A percentile compares a stretch with the other conserved stretches of the same genome.
Evolutionary conservation across 2,888 invertebrate genomes (phyloP).

Genomic region (Meganola albula): DNA sequence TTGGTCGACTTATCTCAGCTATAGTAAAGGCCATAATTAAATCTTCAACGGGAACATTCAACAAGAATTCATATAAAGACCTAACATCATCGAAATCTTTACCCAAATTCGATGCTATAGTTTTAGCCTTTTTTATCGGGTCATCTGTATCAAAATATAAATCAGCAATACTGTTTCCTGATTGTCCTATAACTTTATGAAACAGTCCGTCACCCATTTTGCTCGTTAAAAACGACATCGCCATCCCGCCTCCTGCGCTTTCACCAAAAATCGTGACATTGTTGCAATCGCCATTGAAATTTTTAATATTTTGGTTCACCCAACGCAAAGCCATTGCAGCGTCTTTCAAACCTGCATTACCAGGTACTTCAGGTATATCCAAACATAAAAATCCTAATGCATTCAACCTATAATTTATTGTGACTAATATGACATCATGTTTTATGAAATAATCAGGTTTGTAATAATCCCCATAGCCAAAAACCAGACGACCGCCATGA

Average conservation of each 20-base stretch:
- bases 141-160: conserved; percentile 49
- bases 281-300: conserved; percentile 50
- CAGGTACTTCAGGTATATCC: conserved; percentile 55
- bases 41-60: conserved; percentile 41
- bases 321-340: conserved; percentile 54
- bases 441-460: conserved; percentile 55
- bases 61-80: conserved; percentile 41
- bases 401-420: conserved; percentile 59
- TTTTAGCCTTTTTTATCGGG: conserved; percentile 42
- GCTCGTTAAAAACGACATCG: conserved; percentile 42
- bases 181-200: conserved; percentile 52
- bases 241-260: conserved; percentile 54
- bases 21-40: conserved; percentile 40
- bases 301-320: conserved; percentile 53
- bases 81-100: conserved; percentile 32
- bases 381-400: conserved; percentile 58
- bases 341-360: conserved; percentile 62
- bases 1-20: conserved; percentile 37
- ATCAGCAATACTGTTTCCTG: conserved; percentile 50
- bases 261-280: conserved; percentile 60
- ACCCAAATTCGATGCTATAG: conserved; percentile 42
- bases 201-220: conserved; percentile 50
- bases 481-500: conserved; percentile 75
- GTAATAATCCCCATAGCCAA: conserved; percentile 73
- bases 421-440: conserved; percentile 56